Base-by-base conservation (phyloP, 1,140 invertebrate species). In the Scaptomyza pallida region DNA sequence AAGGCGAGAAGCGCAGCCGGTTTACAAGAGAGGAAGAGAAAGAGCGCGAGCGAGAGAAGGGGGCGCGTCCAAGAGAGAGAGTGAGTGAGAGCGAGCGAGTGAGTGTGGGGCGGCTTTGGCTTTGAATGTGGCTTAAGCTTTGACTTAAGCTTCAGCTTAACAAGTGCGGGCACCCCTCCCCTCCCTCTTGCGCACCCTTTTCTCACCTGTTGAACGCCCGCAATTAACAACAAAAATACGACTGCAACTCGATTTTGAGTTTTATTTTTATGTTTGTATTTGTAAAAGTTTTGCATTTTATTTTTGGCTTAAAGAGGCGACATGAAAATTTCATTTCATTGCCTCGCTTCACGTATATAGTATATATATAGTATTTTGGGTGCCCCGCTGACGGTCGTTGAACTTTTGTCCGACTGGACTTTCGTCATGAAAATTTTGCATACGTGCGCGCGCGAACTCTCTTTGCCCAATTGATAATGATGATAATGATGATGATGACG, bases 351-450 rank as follows among this genome's bases (percentile, higher is more conserved):
- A 9, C n/a, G 5, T n/a, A n/a, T 35, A 9, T 35, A 12, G 12
- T 12, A 5, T 35, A 12, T 35, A 5, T 12, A 4, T 37, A 8
- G 2, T 56, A 61, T 69, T 62, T 69, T 54, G 23, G 23, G 50
- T 45, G 19, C 23, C 33, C 26, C 13, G 23, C 5, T 26, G 5
- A 4, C 75, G 81, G 81, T 86, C 82, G 74, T 37, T 82, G 81
- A 86, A 88, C 81, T 86, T 21, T 86, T 86, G 81, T 86, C 81
- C 81, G 81, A 86, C 54, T 86, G 81, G 81, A 88, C 81, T 86
- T 88, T 81, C 81, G 81, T 86, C 81, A 86, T 43, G 64, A 74
- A 86, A 71, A 78, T 62, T n/a, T 62, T 72, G 75, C 82, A 78
- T 81, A 88, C 73, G 75, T 59, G 65, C 60, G 62, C 30, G 71